Percentiles rank a stretch among this genome's conserved stretches.
Conservation (phyloP, 2,113 vertebrate species). For the Sardina pilchardus region DNA sequence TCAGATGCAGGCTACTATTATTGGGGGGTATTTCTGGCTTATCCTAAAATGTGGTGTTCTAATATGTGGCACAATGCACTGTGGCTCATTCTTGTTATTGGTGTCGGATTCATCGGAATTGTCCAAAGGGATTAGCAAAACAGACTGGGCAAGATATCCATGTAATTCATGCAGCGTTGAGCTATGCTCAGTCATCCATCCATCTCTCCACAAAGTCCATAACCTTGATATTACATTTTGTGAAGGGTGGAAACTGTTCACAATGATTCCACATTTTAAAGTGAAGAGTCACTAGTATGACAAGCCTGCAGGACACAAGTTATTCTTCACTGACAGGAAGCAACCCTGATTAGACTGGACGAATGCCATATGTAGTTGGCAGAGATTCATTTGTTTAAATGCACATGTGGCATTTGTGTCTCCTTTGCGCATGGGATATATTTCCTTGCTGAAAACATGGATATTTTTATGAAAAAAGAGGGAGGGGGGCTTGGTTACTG, state of each 20-base stretch:
- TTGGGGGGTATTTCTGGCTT: background rate
- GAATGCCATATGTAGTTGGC: background rate
- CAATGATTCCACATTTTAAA: background rate
- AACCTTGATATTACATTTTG: background rate
- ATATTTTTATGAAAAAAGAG: background rate
- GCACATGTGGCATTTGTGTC: background rate
- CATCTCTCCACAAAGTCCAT: background rate
- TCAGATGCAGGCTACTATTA: background rate
- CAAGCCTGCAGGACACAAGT: background rate
- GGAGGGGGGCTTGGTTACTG: background rate
- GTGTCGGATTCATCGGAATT: background rate
- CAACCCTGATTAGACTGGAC: background rate
- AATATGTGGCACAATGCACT: background rate
- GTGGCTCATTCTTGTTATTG: background rate
- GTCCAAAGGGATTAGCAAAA: background rate
- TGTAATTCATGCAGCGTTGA: background rate
- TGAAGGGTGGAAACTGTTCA: too few relatives aligned
- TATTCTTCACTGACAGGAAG: background rate
- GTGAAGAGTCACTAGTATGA: background rate
- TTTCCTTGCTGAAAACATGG: background rate
- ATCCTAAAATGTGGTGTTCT: background rate
- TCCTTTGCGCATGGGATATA: background rate
- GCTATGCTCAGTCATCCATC: background rate
- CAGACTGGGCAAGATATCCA: background rate
- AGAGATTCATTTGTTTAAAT: background rate